Percentiles rank a stretch among this genome's conserved stretches.
phyloP scores from a whole-genome alignment of 2,888 invertebrate species.

The Agonopterix heracliana region DNA sequence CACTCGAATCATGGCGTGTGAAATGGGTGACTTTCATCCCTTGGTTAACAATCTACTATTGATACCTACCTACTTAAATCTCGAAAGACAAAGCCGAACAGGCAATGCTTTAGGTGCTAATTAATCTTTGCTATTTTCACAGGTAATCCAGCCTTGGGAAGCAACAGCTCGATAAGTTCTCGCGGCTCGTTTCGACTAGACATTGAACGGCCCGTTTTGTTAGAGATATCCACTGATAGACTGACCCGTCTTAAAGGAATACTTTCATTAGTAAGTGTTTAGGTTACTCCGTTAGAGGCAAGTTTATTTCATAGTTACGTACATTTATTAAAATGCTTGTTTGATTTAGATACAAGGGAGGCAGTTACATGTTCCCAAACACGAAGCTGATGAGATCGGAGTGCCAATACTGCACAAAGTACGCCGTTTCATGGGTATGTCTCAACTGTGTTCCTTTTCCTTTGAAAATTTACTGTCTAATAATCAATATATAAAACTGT shows the following conservation, averaged over 20 bases:
- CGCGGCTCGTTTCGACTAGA: constrained; percentile 29
- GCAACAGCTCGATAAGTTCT: not conserved
- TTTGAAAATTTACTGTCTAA: too few relatives aligned
- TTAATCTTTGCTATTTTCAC: too few relatives aligned
- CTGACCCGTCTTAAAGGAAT: constrained; percentile 36
- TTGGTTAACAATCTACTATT: too few relatives aligned
- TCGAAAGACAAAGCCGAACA: too few relatives aligned
- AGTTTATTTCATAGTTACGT: not conserved
- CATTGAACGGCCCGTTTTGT: constrained; percentile 48
- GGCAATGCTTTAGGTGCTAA: too few relatives aligned
- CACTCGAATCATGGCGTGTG: too few relatives aligned
- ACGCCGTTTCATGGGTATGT: constrained; percentile 30
- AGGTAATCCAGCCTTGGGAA: too few relatives aligned
- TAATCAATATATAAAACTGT: too few relatives aligned
- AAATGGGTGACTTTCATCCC: too few relatives aligned
- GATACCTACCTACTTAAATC: not conserved
- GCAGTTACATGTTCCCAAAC: not conserved
- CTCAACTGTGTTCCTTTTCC: too few relatives aligned
- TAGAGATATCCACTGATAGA: constrained; percentile 39
- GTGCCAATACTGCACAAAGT: constrained; percentile 22
- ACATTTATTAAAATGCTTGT: not conserved
- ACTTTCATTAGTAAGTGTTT: constrained; percentile 22
- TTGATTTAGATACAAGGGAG: not conserved
- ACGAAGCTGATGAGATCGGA: too few relatives aligned
- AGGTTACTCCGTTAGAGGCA: not conserved